A percentile compares a stretch with the other conserved stretches of the same genome.
phyloP scores from a whole-genome alignment of 2,797 vertebrate genomes.

The Crenuchus spilurus region DNA sequence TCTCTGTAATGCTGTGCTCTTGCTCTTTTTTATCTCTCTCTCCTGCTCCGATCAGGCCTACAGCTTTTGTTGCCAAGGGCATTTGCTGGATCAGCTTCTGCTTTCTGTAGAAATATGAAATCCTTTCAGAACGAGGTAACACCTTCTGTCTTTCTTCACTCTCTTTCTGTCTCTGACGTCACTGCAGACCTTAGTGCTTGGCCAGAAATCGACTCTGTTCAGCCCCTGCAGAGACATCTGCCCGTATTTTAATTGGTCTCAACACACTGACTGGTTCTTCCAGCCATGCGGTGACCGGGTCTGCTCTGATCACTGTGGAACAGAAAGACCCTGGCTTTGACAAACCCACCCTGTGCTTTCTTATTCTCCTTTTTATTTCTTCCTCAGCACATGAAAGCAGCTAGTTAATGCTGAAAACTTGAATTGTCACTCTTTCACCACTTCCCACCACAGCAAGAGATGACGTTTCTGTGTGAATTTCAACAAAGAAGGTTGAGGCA shows the following conservation, averaged over 20 bases:
- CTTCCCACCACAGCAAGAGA: neutral
- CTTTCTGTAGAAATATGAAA: too few relatives aligned
- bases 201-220: neutral
- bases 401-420: neutral
- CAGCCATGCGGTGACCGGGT: constrained; percentile 1
- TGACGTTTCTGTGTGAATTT: constrained; percentile 10
- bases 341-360: neutral
- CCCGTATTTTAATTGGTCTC: constrained; percentile 43
- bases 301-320: neutral
- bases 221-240: constrained; percentile 17
- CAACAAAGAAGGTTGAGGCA: neutral
- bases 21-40: too few relatives aligned
- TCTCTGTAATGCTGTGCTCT: too few relatives aligned
- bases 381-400: neutral
- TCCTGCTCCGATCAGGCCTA: too few relatives aligned
- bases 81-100: too few relatives aligned
- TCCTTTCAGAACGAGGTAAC: too few relatives aligned
- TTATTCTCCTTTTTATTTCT: neutral
- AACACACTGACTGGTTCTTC: constrained; percentile 10
- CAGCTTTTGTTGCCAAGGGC: too few relatives aligned
- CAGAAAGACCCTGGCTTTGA: neutral
- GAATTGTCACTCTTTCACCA: neutral
- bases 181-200: neutral
- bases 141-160: neutral
- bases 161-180: neutral